phyloP scores from a whole-genome alignment of 2,113 vertebrate species.

The Dascyllus trimaculatus region DNA sequence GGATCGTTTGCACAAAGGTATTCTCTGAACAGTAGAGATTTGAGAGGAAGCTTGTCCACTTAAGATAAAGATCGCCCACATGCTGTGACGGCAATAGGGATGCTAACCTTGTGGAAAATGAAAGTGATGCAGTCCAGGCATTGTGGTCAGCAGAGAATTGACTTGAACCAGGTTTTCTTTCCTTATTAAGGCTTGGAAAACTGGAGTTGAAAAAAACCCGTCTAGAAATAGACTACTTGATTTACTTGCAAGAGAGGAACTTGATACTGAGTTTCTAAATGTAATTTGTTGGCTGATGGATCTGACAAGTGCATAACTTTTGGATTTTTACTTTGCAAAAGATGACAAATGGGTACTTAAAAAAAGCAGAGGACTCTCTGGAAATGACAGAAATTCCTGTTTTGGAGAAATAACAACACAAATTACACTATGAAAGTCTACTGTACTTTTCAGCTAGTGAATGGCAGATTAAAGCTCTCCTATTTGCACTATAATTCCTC shows the following conservation, averaged over 20 bases:
- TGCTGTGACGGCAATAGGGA: slow-evolving; percentile 67
- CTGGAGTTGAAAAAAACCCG: slow-evolving; percentile 35
- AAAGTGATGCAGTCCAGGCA: slow-evolving; percentile 74
- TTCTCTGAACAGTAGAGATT: slow-evolving; percentile 70
- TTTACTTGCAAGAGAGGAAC: slow-evolving; percentile 47
- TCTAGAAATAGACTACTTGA: slow-evolving; percentile 46
- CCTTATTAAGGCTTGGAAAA: slow-evolving; percentile 67
- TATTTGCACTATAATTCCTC: slow-evolving; percentile 1
- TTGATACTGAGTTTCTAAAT: slow-evolving; percentile 34
- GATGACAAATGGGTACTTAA: slow-evolving; percentile 26
- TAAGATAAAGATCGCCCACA: slow-evolving; percentile 74
- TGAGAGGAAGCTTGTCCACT: slow-evolving; percentile 76
- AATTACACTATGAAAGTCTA: slow-evolving; percentile 11
- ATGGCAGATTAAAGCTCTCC: neutral
- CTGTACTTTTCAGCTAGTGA: neutral
- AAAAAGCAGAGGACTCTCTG: slow-evolving; percentile 1
- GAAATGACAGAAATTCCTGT: slow-evolving; percentile 15
- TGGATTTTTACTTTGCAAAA: slow-evolving; percentile 30
- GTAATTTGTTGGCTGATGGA: slow-evolving; percentile 31
- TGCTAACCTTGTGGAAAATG: slow-evolving; percentile 78
- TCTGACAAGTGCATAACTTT: slow-evolving; percentile 25
- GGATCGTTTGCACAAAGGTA: slow-evolving; percentile 68
- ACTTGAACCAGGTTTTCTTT: slow-evolving; percentile 65
- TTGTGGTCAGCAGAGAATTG: slow-evolving; percentile 62
- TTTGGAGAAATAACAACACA: slow-evolving; percentile 12